These are phyloP conservation scores for Mormyrus hasselquistii DNA, from an alignment of 2,797 vertebrate species.

Conservation along the genomic window DNA sequence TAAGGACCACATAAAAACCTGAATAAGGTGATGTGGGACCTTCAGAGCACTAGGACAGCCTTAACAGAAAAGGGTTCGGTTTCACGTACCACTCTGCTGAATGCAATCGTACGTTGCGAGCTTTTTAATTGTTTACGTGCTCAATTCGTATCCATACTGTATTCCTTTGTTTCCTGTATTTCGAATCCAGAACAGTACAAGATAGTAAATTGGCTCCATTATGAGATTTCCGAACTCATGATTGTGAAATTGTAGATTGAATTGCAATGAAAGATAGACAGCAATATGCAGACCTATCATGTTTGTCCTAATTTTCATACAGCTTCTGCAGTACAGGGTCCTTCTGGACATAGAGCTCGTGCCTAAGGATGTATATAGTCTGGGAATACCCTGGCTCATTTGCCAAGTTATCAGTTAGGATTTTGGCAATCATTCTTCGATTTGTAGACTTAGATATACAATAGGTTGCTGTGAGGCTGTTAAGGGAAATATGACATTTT, in stretches of 20 bases:
- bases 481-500: neutral
- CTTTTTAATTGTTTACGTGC: neutral
- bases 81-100: neutral
- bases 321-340: neutral
- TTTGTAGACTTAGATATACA: neutral
- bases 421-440: neutral
- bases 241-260: neutral
- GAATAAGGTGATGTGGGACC: neutral
- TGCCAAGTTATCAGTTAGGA: neutral
- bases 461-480: neutral
- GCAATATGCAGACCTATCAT: neutral
- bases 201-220: neutral
- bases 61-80: neutral
- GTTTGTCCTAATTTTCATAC: neutral
- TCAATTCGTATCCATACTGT: neutral
- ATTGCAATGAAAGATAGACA: neutral
- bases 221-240: neutral
- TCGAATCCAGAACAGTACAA: neutral
- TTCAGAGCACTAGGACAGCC: neutral
- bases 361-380: neutral
- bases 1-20: neutral
- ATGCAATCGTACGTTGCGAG: neutral
- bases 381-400: too few species aligned
- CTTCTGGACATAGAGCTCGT: neutral
- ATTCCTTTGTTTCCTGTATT: neutral